Base-by-base conservation (phyloP, 2,797 vertebrate species). In the Gallinago stenura region DNA sequence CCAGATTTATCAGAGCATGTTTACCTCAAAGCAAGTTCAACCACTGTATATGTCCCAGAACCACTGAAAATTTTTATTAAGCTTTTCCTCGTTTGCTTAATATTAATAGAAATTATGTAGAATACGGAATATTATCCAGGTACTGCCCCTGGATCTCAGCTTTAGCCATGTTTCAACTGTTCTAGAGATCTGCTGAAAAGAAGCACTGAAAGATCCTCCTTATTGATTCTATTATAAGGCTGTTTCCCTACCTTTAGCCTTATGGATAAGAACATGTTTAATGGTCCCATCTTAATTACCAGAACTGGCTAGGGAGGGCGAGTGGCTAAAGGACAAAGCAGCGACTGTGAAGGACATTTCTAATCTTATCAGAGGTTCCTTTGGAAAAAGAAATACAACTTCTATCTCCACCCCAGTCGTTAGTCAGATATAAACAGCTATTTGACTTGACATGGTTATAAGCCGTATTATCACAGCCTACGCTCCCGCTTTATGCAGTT, bases 401-500 rank as follows among this genome's bases (percentile, higher is more conserved):
- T 26, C 82, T 66, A 12, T 24, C 62, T 82, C 75, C 83, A 84
- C 41, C 89, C 81, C 69, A 68, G 87, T 65, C 86, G 81, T 93
- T 57, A 90, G 84, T 87, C 70, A 96, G 89, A 81, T 54, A 83
- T 19, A 83, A 97, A 89, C 19, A 95, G 68, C 64, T 80, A 90
- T 71, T 87, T 92, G 90, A 84, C 48, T 83, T 65, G 79, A 78
- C 58, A 25, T 3, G 57, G 68, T 53, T 60, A 66, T 37, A 64
- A 48, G 39, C 31, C 6, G 2, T 39, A 76, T 71, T 89, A 91
- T 70, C 85, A 62, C 89, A 53, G 48, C 26, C 80, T 25, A 87
- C 2, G 30, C 71, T 92, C 85, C 33, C 7, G 37, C 81, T 92
- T 57, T 19, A 45, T 37, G 62, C 51, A 8, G 37, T 77, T 94